Base-by-base conservation (phyloP, 2,797 vertebrate species). In the Helostoma temminkii region DNA sequence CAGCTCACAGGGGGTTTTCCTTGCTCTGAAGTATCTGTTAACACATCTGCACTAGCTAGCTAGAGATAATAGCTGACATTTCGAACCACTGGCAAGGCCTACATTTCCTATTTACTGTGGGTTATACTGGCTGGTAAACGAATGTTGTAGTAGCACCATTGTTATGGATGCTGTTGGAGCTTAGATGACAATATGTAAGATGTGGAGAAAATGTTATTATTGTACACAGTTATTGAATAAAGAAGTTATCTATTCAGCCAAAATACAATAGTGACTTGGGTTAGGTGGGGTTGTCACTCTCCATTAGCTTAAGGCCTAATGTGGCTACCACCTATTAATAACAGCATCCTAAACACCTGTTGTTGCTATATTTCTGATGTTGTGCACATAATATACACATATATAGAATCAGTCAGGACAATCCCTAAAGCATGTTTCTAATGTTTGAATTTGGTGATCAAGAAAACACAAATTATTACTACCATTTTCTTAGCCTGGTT, bases 1-100 rank as follows among this genome's bases (percentile, higher is more conserved):
- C 65, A 55, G 72, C 87, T 86, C 77, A 77, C 65, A 48, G 63
- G 87, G 85, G 86, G 82, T 57, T 83, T 89, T 83, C 82, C 88
- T 88, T 68, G 53, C 71, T 41, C 26, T 74, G 78, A 59, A 66
- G 30, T 80, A 85, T 75, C 71, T 67, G 61, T 75, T 83, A 83
- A 84, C 84, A 86, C 74, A 82, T 83, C 84, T 87, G 80, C 73
- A n/a, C 80, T 74, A n/a, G 68, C 36, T 37, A 32, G 53, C n/a
- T 9, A 8, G 22, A 74, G 64, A 79, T 66, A 80, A 86, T 49
- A 74, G 55, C 37, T 74, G 71, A 65, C 58, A 84, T 48, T 57
- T 80, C 61, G 25, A 65, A 62, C 21, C 5, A 6, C 18, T 30
- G 32, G 46, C 66, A 59, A 16, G 39, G 26, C n/a, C 25, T 7